Evolutionary conservation across 2,797 vertebrate species (phyloP).

Genomic region (Anabacerthia variegaticeps): DNA sequence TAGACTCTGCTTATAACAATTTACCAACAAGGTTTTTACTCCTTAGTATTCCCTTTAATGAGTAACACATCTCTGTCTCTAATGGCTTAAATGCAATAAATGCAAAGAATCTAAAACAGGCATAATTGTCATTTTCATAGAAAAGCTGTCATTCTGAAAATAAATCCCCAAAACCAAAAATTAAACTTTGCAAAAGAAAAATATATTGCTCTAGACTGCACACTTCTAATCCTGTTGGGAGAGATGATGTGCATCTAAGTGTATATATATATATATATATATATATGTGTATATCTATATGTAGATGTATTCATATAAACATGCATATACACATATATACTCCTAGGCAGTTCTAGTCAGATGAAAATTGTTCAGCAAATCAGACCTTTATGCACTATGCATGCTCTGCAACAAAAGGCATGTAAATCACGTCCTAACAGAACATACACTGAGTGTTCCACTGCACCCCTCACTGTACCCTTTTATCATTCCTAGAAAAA

Average conservation of each 20-base stretch:
- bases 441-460: neutral
- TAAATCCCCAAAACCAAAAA: neutral
- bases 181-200: neutral
- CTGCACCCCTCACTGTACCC: neutral
- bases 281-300: too few species aligned
- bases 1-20: neutral
- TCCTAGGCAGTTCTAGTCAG: neutral
- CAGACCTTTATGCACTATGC: neutral
- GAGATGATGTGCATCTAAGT: neutral
- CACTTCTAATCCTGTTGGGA: neutral
- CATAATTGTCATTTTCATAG: neutral
- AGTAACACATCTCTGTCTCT: neutral
- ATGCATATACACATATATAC: neutral
- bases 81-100: neutral
- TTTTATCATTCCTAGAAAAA: neutral
- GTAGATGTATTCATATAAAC: neutral
- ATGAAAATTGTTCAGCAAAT: neutral
- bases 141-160: neutral
- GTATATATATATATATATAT: too few species aligned
- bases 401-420: neutral
- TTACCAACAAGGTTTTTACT: neutral
- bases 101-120: neutral
- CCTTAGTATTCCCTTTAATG: neutral
- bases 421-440: neutral
- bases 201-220: neutral